Evolutionary conservation across 2,888 invertebrate species (phyloP), one percentile per base, ranked within the genome.

Genomic region (Epinotia bilunana): DNA sequence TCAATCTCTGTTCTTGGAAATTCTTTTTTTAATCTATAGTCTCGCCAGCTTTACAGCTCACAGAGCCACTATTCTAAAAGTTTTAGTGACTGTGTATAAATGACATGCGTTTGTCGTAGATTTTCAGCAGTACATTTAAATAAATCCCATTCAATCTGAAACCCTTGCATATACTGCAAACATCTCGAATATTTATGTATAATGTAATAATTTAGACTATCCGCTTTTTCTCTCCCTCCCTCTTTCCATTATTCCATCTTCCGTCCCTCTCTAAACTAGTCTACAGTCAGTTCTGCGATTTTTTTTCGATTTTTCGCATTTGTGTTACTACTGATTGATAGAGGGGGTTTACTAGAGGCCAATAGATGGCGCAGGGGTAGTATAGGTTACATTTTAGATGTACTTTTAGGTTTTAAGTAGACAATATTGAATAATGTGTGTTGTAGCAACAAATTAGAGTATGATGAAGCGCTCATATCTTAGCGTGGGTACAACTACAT

Each of bases 181-280:
- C 83, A 85, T 81, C 84, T 85, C 84, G 84, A 89, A 88, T 90
- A 89, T 90, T 89, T 90, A 90, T 87, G 88, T 90, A 89, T 90
- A 89, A 88, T 88, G 90, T 86, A 89, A 90, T 91, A 90, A 91
- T 90, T 90, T 89, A 89, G 91, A 87, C 89, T 86, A 88, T 87
- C 83, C 86, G 83, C 79, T 79, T 75, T 74, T 74, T 67, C 9
- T 86, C 82, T 82, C 86, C 58, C 62, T 86, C 79, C n/a, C 55
- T 65, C 80, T 12, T 60, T 53, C 2, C 3, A 0, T 13, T n/a
- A 49, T 43, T 7, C 11, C 3, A 83, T 87, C 77, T 83, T 79
- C 18, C 73, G 18, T 90, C 87, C 76, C 83, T 71, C 72, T 89
- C 83, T 77, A 78, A 86, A 81, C 80, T 79, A 82, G 83, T 86